Base-by-base conservation (phyloP, 2,797 vertebrate genomes). In the Picus viridis region DNA sequence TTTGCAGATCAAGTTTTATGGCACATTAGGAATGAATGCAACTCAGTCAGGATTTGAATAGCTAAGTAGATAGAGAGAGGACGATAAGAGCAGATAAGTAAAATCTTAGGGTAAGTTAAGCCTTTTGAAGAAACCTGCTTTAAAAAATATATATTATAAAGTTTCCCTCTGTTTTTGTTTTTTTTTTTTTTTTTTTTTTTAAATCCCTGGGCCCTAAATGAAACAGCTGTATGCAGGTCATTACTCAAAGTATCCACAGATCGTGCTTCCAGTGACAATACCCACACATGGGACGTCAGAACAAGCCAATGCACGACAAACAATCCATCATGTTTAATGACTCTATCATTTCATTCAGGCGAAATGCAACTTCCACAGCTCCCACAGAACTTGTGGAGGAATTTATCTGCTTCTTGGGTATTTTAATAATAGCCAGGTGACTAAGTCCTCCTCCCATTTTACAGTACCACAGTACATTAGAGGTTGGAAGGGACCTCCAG, bases 1-100 rank as follows among this genome's bases (percentile, higher is more conserved):
- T 93, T 88, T 86, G 36, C 81, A 45, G 84, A 96, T 91, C 80
- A 87, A 64, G 39, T 90, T 92, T 88, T 88, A 93, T 69, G 79
- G 72, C 86, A 86, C 43, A 53, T 90, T 92, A 92, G 63, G 93
- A 92, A 83, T 67, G 17, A 92, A 89, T 56, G 89, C 57, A 92
- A 91, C 81, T 81, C 82, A 89, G 67, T 81, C 74, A 86, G 57
- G 72, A 85, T 70, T 83, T 93, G 89, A 94, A 94, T 81, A 92
- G 23, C 70, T 78, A 39, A 94, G 89, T 64, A 82, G 76, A 83
- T 53, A 76, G 59, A 76, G 9, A 62, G 8, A 18, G 36, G 70
- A 71, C 86, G 91, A 92, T 86, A 94, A 69, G 23, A 78, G 27
- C 17, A 74, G 72, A 79, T 64, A 86, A 73, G 72, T 71, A 67